A percentile compares a stretch with the other conserved stretches of the same genome.
Conservation (phyloP, 30 jellyfish, hydroid and myxozoan genomes). For the Calvadosia cruxmelitensis region DNA sequence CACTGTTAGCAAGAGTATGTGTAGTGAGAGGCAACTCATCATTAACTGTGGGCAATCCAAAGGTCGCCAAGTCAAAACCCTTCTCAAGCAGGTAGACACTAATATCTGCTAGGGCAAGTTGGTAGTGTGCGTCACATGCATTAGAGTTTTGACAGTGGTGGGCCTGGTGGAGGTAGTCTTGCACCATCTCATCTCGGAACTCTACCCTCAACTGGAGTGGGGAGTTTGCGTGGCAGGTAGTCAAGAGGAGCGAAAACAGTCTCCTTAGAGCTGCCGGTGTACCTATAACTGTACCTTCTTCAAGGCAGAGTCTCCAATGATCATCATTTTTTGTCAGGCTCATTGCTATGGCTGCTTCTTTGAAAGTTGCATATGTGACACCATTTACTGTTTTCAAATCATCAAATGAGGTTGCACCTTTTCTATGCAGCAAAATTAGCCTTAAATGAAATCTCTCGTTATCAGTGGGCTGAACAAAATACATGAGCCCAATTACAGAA, state of each 20-base stretch:
- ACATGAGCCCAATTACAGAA: constrained; percentile 2
- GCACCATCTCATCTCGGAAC: neutral
- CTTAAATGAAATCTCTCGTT: constrained; percentile 12
- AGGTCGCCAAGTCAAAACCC: too few species aligned
- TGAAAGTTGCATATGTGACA: constrained; percentile 21
- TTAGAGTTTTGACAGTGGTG: neutral
- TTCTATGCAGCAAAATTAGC: constrained; percentile 14
- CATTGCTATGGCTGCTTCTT: constrained; percentile 55
- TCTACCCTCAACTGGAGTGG: neutral
- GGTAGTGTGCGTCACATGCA: too few species aligned
- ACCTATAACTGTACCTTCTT: too few species aligned
- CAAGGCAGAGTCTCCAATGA: too few species aligned
- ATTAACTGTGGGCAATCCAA: too few species aligned
- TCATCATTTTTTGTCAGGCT: constrained; percentile 15
- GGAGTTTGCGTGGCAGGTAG: neutral
- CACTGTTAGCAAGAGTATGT: too few species aligned
- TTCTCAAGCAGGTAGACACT: too few species aligned
- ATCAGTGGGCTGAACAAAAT: constrained; percentile 16
- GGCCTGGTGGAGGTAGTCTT: neutral
- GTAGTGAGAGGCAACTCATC: too few species aligned
- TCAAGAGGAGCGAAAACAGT: neutral
- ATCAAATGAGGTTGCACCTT: constrained; percentile 61
- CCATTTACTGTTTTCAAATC: constrained; percentile 43
- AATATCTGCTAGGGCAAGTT: too few species aligned
- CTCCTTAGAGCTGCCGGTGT: too few species aligned